Evolutionary conservation across 2,888 invertebrate species (phyloP), one percentile per base, ranked within the genome.

Genomic region (Ctenicera cuprea): DNA sequence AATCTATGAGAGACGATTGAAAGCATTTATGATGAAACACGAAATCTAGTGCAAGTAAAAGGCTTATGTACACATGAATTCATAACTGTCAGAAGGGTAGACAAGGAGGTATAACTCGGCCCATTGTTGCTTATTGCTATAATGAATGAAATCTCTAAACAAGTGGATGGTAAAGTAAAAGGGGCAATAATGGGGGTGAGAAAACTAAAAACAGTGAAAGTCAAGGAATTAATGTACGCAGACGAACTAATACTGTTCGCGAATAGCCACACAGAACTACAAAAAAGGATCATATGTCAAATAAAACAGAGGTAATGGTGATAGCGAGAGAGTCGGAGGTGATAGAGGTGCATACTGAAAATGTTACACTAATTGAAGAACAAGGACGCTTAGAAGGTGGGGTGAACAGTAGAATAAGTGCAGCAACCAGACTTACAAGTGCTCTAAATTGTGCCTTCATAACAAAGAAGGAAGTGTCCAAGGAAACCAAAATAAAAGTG

Each of bases 381-480:
- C n/a, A 52, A 52, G 52, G 52, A 26, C n/a, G 52, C 11, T n/a
- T 26, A 52, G 52, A 26, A 52, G n/a, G 22, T 52, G 52, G 20
- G n/a, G 22, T 22, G 26, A 20, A 52, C 12, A 22, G 20, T 4
- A 54, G n/a, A n/a, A n/a, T n/a, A n/a, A n/a, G n/a, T n/a, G n/a
- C n/a, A n/a, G n/a, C n/a, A n/a, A n/a, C n/a, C 20, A 52, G 26
- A 30, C 11, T 37, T 11, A 4, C 8, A 3, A 14, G 30, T 11
- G 54, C 54, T n/a, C 11, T 54, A 30, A 54, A 54, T 30, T 8
- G 14, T 54, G 18, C 33, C 2, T 33, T 59, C 37, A 22, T n/a
- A n/a, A n/a, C n/a, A n/a, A n/a, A n/a, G n/a, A n/a, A n/a, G n/a
- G n/a, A n/a, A n/a, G n/a, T n/a, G n/a, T n/a, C n/a, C n/a, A n/a